Evolutionary conservation across 2,113 vertebrate genomes (phyloP).

Genomic region (Mustelus asterias): DNA sequence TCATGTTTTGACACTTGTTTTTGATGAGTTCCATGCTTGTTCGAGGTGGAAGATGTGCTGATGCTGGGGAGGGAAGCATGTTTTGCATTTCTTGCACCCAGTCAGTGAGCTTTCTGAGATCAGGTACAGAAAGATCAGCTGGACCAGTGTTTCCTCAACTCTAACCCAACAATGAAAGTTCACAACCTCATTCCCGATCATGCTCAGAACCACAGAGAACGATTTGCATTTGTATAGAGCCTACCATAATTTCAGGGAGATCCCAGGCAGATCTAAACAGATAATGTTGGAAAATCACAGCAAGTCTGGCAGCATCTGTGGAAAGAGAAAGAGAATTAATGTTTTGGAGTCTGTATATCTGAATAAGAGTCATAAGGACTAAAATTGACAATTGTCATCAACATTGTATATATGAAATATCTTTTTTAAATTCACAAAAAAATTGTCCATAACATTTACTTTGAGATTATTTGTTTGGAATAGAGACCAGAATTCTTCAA

Average conservation of each 20-base stretch:
- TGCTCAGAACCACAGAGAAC: neutral
- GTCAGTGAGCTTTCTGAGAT: neutral
- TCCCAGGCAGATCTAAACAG: no score
- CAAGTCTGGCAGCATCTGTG: no score
- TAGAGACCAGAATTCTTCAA: no score
- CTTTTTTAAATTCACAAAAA: no score
- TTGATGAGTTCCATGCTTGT: neutral
- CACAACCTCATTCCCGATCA: neutral
- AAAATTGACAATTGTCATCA: no score
- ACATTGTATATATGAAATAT: no score
- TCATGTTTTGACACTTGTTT: neutral
- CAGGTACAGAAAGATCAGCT: neutral
- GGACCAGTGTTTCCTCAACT: neutral
- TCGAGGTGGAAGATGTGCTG: neutral
- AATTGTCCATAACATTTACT: no score
- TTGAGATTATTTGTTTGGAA: no score
- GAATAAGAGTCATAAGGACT: no score
- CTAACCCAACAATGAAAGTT: neutral
- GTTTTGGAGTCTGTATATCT: no score
- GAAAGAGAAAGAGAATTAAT: no score
- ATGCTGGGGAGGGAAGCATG: neutral
- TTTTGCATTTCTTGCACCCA: neutral
- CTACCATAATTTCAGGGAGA: neutral
- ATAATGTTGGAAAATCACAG: no score
- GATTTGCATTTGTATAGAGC: neutral